A percentile compares a stretch with the other conserved stretches of the same genome.
These are phyloP conservation scores for Thunnus thynnus DNA, from an alignment of 2,113 vertebrate species.

Conservation along the genomic window DNA sequence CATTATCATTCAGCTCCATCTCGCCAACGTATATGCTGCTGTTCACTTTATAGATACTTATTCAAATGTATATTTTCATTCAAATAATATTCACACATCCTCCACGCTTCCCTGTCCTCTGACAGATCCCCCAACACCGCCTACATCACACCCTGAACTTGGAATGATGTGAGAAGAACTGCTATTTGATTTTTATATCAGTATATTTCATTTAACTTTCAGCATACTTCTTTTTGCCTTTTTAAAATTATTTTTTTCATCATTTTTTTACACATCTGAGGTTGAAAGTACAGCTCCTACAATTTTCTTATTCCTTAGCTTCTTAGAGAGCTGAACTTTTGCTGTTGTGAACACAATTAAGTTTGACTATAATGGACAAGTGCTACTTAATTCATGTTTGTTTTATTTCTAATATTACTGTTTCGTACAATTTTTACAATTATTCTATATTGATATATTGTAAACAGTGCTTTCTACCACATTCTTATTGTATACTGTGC, in stretches of 20 bases:
- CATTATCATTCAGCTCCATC: background rate
- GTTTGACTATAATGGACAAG: background rate
- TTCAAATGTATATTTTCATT: background rate
- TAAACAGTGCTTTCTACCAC: background rate
- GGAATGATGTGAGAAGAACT: background rate
- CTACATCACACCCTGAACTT: background rate
- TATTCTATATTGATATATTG: background rate
- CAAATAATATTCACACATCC: background rate
- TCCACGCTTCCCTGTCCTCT: background rate
- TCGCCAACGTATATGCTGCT: background rate
- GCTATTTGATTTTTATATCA: background rate
- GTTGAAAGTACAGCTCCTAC: background rate
- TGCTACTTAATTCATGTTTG: no score
- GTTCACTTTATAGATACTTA: background rate
- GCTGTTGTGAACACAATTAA: background rate
- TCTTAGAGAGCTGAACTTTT: background rate
- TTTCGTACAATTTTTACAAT: no score
- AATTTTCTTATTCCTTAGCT: background rate
- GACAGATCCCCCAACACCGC: constrained; percentile 6
- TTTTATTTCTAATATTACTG: no score
- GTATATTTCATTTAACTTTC: background rate
- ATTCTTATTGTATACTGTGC: background rate
- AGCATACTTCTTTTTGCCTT: background rate
- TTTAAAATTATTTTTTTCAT: background rate
- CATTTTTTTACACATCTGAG: background rate